These are phyloP conservation scores for Numida meleagris DNA, from an alignment of 2,113 vertebrate genomes.

Conservation along the genomic window DNA sequence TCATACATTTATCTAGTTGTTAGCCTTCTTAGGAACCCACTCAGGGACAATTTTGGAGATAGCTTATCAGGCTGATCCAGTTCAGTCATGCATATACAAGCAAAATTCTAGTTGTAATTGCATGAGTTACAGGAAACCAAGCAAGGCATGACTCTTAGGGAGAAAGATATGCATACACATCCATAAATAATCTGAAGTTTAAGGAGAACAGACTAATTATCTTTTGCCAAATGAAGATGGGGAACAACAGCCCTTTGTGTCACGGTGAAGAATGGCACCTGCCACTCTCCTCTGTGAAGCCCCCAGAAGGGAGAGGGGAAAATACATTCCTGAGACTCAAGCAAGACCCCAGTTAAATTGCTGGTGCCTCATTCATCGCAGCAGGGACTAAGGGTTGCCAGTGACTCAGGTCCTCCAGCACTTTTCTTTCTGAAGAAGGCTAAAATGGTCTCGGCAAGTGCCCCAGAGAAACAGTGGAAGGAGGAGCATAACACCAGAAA, in stretches of 20 bases:
- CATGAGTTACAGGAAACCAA: neutral
- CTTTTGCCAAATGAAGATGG: fast-evolving
- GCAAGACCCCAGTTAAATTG: neutral
- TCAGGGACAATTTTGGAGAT: neutral
- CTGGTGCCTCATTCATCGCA: fast-evolving
- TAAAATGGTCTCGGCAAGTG: neutral
- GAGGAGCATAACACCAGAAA: fast-evolving
- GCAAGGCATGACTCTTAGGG: fast-evolving
- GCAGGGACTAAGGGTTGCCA: fast-evolving
- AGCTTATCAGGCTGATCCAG: neutral
- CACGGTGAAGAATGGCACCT: fast-evolving
- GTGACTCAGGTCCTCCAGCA: no score
- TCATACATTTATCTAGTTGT: neutral
- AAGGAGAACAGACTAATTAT: neutral
- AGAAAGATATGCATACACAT: neutral
- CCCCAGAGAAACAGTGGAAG: neutral
- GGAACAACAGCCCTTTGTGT: neutral
- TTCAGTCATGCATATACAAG: fast-evolving
- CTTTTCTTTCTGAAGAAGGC: neutral
- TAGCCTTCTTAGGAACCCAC: neutral
- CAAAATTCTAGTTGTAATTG: neutral
- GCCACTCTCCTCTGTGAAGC: fast-evolving
- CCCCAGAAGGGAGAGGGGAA: neutral
- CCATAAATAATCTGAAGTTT: neutral
- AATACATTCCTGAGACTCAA: neutral